phyloP scores from a whole-genome alignment of 2,113 vertebrate species.

The Ginglymostoma cirratum region DNA sequence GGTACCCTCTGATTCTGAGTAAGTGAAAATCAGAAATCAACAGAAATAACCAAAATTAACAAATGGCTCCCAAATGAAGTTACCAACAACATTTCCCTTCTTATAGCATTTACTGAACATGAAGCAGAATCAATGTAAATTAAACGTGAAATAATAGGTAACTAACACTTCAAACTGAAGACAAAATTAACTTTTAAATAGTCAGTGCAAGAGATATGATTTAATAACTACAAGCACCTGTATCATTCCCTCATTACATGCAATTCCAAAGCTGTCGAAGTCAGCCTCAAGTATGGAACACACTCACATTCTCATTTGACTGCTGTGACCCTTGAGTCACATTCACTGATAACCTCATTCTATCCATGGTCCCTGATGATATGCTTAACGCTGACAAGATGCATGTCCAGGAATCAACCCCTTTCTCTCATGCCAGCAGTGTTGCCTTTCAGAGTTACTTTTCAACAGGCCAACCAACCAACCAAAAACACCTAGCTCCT shows the following conservation, averaged over 20 bases:
- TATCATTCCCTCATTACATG: background rate
- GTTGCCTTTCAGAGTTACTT: too few species aligned
- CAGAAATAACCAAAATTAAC: background rate
- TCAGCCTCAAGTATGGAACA: background rate
- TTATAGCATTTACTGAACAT: too few species aligned
- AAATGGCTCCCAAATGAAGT: background rate
- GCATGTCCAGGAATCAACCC: background rate
- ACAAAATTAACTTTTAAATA: background rate
- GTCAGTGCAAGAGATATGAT: background rate
- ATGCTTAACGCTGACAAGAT: background rate
- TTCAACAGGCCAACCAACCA: too few species aligned
- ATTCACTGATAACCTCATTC: background rate
- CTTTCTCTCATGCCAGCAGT: background rate
- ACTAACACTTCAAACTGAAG: background rate
- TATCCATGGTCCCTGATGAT: background rate
- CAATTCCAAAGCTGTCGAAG: background rate
- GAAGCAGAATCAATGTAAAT: background rate
- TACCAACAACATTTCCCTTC: background rate
- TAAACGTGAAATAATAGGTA: background rate
- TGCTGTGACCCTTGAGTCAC: background rate
- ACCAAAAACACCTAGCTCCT: too few species aligned
- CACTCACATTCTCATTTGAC: background rate
- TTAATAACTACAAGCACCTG: background rate
- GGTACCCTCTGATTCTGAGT: conserved; percentile 91
- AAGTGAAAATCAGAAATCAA: background rate